Conservation (phyloP, 2,113 vertebrate species). For the Aspiorhynchus laticeps region DNA sequence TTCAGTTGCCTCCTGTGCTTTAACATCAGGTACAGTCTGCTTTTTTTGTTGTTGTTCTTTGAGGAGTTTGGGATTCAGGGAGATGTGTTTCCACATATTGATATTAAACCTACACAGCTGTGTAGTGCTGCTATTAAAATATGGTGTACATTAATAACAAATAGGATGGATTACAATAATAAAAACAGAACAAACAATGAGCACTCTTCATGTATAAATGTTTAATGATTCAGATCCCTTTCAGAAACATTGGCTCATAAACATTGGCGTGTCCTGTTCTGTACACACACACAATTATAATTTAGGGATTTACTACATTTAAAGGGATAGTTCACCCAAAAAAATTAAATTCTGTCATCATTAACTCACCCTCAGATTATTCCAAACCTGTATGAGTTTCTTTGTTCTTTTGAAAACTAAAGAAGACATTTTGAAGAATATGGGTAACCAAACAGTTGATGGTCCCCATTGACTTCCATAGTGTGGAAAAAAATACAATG, state of each 20-base stretch:
- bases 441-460: too few species aligned
- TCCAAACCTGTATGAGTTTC: too few species aligned
- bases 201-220: conserved; percentile 42
- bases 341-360: too few species aligned
- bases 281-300: too few species aligned
- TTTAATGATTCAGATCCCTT: conserved; percentile 44
- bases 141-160: conserved; percentile 2
- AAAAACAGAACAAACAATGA: conserved; percentile 19
- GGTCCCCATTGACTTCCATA: too few species aligned
- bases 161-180: not conserved
- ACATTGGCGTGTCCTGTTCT: too few species aligned
- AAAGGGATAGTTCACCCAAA: too few species aligned
- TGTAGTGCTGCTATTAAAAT: not conserved
- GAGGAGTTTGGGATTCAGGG: not conserved
- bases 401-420: too few species aligned
- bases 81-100: not conserved
- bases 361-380: too few species aligned
- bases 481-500: too few species aligned
- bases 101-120: not conserved
- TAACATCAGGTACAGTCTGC: not conserved
- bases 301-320: too few species aligned
- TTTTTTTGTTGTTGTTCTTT: not conserved
- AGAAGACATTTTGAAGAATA: too few species aligned
- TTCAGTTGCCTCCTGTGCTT: not conserved
- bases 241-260: conserved; percentile 10